phyloP scores from a whole-genome alignment of 1,140 invertebrate genomes.

The Calephelis nemesis region DNA sequence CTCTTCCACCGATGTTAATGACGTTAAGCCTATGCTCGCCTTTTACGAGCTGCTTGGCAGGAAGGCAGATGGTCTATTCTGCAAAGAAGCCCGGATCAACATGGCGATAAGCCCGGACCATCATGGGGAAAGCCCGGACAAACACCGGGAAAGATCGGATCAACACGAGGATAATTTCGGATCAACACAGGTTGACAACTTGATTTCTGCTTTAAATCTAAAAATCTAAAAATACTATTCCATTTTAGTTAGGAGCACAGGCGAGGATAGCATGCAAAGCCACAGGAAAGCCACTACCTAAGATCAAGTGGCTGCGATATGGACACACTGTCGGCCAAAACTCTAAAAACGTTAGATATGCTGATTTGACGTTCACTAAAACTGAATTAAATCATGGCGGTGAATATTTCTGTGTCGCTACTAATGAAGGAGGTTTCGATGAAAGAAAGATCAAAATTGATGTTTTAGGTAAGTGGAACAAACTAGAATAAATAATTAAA shows the following conservation, averaged over 20 bases:
- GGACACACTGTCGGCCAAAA: conserved; percentile 50
- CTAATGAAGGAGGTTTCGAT: conserved; percentile 61
- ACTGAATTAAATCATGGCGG: conserved; percentile 43
- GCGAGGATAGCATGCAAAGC: conserved; percentile 56
- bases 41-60: too few relatives aligned
- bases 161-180: too few relatives aligned
- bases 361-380: conserved; percentile 49
- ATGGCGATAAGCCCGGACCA: too few relatives aligned
- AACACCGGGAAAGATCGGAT: too few relatives aligned
- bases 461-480: conserved; percentile 53
- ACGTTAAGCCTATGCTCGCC: too few relatives aligned
- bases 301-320: conserved; percentile 63
- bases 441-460: conserved; percentile 54
- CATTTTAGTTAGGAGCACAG: conserved; percentile 42
- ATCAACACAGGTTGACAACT: too few relatives aligned
- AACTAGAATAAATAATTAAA: too few relatives aligned
- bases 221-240: conserved; percentile 2
- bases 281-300: conserved; percentile 48
- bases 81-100: too few relatives aligned
- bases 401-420: conserved; percentile 55
- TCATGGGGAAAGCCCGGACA: too few relatives aligned
- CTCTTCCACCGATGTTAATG: too few relatives aligned
- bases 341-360: conserved; percentile 38
- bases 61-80: too few relatives aligned
- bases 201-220: too few relatives aligned